These are phyloP conservation scores for Agrotis exclamationis DNA, from an alignment of 2,888 invertebrate genomes.

Conservation along the genomic window DNA sequence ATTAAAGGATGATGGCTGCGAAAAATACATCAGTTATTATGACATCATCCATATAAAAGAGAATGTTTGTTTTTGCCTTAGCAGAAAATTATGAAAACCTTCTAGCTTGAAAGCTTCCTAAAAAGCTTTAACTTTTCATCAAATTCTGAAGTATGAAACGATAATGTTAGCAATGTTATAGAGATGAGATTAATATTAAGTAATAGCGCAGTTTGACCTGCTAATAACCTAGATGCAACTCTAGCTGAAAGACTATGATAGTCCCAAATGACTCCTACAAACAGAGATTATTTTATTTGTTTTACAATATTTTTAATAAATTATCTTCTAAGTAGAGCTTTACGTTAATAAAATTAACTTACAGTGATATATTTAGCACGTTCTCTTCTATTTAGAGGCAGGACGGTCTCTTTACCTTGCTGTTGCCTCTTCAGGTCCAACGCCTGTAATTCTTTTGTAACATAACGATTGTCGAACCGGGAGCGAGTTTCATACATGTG, in stretches of 20 bases:
- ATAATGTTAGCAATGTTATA: too few species aligned
- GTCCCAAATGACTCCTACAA: too few species aligned
- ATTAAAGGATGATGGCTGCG: slow-evolving; percentile 91
- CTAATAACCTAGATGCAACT: too few species aligned
- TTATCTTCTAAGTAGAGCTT: too few species aligned
- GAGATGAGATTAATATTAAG: not conserved
- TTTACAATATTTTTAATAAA: too few species aligned
- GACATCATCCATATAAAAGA: not conserved
- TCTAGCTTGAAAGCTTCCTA: not conserved
- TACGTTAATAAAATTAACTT: slow-evolving; percentile 52
- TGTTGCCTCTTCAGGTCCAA: slow-evolving; percentile 92
- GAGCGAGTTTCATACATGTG: slow-evolving; percentile 93
- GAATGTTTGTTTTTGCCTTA: not conserved
- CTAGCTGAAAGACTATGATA: too few species aligned
- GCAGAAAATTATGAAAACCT: not conserved
- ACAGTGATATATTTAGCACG: slow-evolving; percentile 92
- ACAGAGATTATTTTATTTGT: too few species aligned
- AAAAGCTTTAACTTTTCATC: not conserved
- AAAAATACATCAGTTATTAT: slow-evolving; percentile 15
- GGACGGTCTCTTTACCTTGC: slow-evolving; percentile 91
- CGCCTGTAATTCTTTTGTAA: slow-evolving; percentile 92
- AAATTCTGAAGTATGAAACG: not conserved
- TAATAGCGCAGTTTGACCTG: too few species aligned
- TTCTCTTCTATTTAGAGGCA: slow-evolving; percentile 93
- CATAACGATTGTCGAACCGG: slow-evolving; percentile 93